A percentile compares a stretch with the other conserved stretches of the same genome.
phyloP scores from a whole-genome alignment of 1,140 invertebrate genomes.

The Calliphora vicina region DNA sequence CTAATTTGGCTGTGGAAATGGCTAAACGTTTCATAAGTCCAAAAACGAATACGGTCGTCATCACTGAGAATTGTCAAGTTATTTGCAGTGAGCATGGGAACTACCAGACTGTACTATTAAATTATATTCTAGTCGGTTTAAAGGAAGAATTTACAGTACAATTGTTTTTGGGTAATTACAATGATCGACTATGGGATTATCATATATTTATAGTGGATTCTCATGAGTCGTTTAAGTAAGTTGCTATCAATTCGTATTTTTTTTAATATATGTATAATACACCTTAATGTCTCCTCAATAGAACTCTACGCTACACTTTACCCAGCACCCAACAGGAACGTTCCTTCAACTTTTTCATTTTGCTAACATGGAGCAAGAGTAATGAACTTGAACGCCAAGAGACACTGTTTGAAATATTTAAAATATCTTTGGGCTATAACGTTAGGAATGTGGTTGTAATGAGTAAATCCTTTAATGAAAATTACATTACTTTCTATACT shows the following conservation, averaged over 20 bases:
- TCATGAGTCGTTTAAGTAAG: constrained; percentile 8
- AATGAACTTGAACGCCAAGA: neutral
- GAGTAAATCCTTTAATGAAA: neutral
- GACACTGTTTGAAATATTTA: constrained; percentile 26
- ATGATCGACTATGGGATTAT: constrained; percentile 25
- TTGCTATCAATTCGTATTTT: neutral
- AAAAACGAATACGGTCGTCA: constrained; percentile 24
- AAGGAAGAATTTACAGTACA: constrained; percentile 2
- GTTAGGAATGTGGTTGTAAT: constrained; percentile 37
- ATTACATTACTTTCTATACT: constrained; percentile 24
- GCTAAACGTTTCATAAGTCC: constrained; percentile 11
- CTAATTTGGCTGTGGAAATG: constrained; percentile 22
- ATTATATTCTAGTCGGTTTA: neutral
- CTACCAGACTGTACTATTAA: constrained; percentile 5
- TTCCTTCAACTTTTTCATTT: constrained; percentile 37
- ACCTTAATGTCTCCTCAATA: neutral
- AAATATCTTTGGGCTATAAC: neutral
- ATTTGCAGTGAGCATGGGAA: neutral
- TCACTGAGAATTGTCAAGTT: constrained; percentile 8
- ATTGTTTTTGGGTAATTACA: neutral
- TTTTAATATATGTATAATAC: neutral
- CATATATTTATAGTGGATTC: constrained; percentile 36
- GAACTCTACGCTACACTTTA: neutral
- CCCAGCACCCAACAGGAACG: constrained; percentile 27
- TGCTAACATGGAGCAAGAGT: neutral